Conservation (phyloP, 2,113 vertebrate species). For the Brachirus orientalis region DNA sequence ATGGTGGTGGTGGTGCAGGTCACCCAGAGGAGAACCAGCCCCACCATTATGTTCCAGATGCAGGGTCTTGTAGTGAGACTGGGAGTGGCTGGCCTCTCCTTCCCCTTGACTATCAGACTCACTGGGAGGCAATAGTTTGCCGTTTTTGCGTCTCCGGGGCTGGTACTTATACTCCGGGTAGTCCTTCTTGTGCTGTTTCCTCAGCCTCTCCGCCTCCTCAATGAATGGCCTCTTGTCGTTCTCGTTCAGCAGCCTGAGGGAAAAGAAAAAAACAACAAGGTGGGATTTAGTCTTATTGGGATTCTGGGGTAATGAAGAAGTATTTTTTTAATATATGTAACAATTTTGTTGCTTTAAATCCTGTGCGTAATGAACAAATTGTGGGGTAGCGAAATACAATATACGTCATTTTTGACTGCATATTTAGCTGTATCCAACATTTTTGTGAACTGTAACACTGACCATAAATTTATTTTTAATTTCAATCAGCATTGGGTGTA, state of each 20-base stretch:
- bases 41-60: constrained; percentile 88
- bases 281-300: constrained; percentile 16
- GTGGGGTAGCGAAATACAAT: not conserved
- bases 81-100: constrained; percentile 89
- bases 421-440: no score
- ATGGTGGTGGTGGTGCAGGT: constrained; percentile 86
- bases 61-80: constrained; percentile 95
- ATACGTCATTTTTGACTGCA: not conserved
- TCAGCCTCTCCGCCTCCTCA: constrained; percentile 94
- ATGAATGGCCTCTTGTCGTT: constrained; percentile 98
- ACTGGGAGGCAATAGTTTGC: constrained; percentile 86
- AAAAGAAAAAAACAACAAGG: constrained; percentile 31
- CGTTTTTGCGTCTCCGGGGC: constrained; percentile 95
- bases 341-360: not conserved
- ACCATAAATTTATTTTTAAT: not conserved
- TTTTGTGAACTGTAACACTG: not conserved
- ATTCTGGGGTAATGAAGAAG: constrained; percentile 3
- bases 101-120: constrained; percentile 91
- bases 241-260: constrained; percentile 90
- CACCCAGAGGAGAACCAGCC: constrained; percentile 90
- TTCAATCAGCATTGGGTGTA: not conserved
- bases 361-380: constrained; percentile 9
- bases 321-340: constrained; percentile 15
- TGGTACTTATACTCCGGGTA: constrained; percentile 99
- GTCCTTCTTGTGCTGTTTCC: constrained; percentile 99